Percentiles rank a stretch among this genome's conserved stretches.
Conservation (phyloP, 2,797 vertebrate genomes). For the Myripristis jacobus region DNA sequence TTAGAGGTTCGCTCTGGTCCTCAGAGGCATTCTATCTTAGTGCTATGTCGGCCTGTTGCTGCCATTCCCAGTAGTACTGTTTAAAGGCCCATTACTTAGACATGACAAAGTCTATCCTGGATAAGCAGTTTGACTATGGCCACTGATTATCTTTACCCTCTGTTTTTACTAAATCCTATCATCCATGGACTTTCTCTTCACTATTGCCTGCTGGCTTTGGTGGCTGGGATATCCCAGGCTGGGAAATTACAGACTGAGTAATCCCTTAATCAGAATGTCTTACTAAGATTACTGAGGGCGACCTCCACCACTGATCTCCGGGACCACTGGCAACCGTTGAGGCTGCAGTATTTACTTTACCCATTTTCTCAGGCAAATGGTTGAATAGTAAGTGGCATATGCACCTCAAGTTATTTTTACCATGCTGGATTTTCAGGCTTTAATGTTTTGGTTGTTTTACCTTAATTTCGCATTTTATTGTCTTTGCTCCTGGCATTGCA, state of each 20-base stretch:
- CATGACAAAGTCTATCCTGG: neutral
- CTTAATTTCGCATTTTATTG: too few relatives aligned
- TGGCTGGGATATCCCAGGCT: constrained; percentile 65
- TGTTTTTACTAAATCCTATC: constrained; percentile 13
- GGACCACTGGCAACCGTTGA: constrained; percentile 45
- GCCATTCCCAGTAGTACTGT: neutral
- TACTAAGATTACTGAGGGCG: constrained; percentile 76
- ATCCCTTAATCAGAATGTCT: constrained; percentile 83
- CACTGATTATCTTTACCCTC: neutral
- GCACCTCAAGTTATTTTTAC: neutral
- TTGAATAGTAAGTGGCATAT: neutral
- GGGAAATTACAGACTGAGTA: constrained; percentile 80
- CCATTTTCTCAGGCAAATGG: neutral
- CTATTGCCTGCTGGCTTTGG: constrained; percentile 32
- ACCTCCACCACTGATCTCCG: constrained; percentile 51
- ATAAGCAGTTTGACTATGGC: neutral
- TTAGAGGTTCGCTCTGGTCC: constrained; percentile 53
- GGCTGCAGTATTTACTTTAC: constrained; percentile 29
- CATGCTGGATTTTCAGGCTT: too few relatives aligned
- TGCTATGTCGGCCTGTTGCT: constrained; percentile 17
- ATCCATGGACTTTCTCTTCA: constrained; percentile 29
- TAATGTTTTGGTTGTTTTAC: too few relatives aligned
- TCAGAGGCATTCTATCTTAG: constrained; percentile 49
- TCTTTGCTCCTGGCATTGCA: too few relatives aligned
- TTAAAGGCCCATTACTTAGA: neutral